Evolutionary conservation across 2,797 vertebrate genomes (phyloP).

Genomic region (Thalassophryne amazonica): DNA sequence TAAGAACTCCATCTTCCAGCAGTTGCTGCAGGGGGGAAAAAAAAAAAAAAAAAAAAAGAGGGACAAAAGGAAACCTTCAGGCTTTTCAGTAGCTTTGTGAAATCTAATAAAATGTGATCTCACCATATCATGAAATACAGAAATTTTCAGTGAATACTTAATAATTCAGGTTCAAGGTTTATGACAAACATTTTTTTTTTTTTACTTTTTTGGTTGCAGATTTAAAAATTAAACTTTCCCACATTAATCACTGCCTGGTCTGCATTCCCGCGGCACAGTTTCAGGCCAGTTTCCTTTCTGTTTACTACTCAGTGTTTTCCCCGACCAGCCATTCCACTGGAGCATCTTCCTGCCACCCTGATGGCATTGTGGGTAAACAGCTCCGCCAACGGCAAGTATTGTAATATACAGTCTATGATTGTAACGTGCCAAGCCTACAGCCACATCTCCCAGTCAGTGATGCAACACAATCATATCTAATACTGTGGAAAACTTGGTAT

Average conservation of each 20-base stretch:
- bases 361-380: conserved; percentile 17
- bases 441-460: conserved; percentile 1
- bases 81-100: conserved; percentile 22
- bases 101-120: conserved; percentile 14
- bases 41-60: conserved; percentile 14
- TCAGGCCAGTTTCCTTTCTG: conserved; percentile 28
- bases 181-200: conserved; percentile 4
- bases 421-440: too few relatives aligned
- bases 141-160: conserved; percentile 31
- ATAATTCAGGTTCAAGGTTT: conserved; percentile 13
- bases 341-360: not conserved
- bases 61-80: conserved; percentile 46
- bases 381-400: conserved; percentile 15
- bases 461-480: too few relatives aligned
- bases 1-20: conserved; percentile 60
- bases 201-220: conserved; percentile 11
- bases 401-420: conserved; percentile 3
- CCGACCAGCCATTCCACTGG: conserved; percentile 5
- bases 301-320: conserved; percentile 36
- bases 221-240: conserved; percentile 30
- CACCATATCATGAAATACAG: conserved; percentile 10
- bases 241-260: conserved; percentile 34
- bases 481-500: too few relatives aligned
- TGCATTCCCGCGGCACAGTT: conserved; percentile 40
- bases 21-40: conserved; percentile 48